Evolutionary conservation across 2,888 invertebrate genomes (phyloP).

Genomic region (Teleogryllus oceanicus): DNA sequence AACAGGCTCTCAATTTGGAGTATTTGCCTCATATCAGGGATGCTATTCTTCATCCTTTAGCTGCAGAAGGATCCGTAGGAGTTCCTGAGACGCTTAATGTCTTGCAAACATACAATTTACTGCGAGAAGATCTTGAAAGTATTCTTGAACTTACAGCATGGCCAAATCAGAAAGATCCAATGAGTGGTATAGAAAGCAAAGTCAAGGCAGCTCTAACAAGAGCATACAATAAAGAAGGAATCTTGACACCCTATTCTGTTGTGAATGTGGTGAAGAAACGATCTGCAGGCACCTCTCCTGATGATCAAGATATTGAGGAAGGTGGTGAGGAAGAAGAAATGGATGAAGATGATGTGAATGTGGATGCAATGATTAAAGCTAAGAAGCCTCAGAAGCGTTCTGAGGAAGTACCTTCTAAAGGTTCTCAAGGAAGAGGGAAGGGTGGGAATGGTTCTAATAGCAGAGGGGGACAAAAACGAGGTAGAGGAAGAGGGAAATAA

Average conservation of each 20-base stretch:
- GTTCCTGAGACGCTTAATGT: conserved; percentile 66
- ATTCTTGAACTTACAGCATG: conserved; percentile 81
- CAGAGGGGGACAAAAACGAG: neutral
- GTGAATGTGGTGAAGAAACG: conserved; percentile 60
- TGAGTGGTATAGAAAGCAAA: conserved; percentile 72
- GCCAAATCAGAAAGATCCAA: conserved; percentile 74
- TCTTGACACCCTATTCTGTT: conserved; percentile 73
- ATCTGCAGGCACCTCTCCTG: conserved; percentile 49
- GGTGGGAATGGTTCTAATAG: neutral
- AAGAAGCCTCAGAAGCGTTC: neutral
- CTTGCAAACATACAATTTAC: conserved; percentile 78
- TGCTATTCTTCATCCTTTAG: conserved; percentile 72
- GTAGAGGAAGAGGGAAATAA: neutral
- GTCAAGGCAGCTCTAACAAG: conserved; percentile 92
- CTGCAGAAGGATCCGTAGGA: conserved; percentile 66
- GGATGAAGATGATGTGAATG: conserved; percentile 39
- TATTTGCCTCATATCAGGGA: conserved; percentile 77
- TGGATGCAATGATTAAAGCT: conserved; percentile 74
- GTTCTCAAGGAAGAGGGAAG: neutral
- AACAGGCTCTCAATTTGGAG: conserved; percentile 79
- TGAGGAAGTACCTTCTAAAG: neutral
- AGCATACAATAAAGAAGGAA: conserved; percentile 80
- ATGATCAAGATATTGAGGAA: conserved; percentile 44
- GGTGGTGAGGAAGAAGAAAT: conserved; percentile 44
- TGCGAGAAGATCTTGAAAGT: conserved; percentile 88